Evolutionary conservation across 1,140 invertebrate species (phyloP), one percentile per base, ranked within the genome.

Genomic region (Himalopsyche phryganea): DNA sequence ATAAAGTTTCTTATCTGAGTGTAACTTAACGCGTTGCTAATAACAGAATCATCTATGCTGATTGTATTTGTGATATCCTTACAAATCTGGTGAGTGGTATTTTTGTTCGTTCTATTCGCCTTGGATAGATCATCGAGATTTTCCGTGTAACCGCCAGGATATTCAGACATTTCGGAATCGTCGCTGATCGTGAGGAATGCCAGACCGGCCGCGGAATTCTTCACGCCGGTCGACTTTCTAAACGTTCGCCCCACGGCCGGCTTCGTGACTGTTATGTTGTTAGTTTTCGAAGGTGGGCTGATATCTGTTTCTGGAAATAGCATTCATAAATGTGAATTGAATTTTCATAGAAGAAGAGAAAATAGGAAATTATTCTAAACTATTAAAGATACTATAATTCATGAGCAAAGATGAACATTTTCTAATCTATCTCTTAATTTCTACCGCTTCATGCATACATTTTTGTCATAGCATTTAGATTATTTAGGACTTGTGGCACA

Each of bases 1-100:
- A 64, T 41, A 40, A 64, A 38, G 10, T 60, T 54, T 42, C 50
- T 60, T 10, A 64, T 64, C 33, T 60, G 58, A 18, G 62, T 53
- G 14, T 57, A 14, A 46, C 58, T 64, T 6, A 64, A 58, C n/a
- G 50, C 36, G 38, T 32, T 63, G 14, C 41, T 59, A 4, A 50
- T 45, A 2, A 51, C 20, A 5, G 61, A 50, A 48, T 60, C 62
- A 50, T 64, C 58, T n/a, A 47, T 9, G n/a, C 32, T 51, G 0
- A 51, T 51, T 18, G 48, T 54, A 18, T 51, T 49, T 1, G 50
- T 53, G 4, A 62, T 18, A 17, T 58, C 56, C 28, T 35, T 51
- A 28, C 50, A 58, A 13, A 41, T 32, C 1, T 19, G 46, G 3
- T 28, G 23, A 28, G 23, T 28, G 23, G 35, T 47, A 36, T 42